Base-by-base conservation (phyloP, 2,797 vertebrate species). In the Sylvia borin region DNA sequence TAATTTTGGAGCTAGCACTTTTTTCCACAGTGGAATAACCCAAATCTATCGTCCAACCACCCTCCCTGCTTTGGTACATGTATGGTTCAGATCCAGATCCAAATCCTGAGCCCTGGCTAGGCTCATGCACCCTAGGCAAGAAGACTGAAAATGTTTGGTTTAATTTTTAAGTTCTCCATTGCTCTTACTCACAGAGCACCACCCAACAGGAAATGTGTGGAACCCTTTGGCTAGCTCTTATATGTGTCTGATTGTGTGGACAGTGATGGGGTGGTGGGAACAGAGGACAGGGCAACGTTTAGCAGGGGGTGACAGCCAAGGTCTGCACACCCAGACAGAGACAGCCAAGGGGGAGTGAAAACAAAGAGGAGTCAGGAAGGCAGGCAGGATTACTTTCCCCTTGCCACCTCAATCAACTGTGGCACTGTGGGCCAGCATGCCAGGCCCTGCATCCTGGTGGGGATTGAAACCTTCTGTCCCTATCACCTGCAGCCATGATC, bases 381-480 rank as follows among this genome's bases (percentile, higher is more conserved):
- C 31, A 87, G 26, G 20, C 31, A 67, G 45, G 26, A 80, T 45
- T 78, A 32, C 50, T 32, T 48, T 27, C 10, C 31, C n/a, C 22
- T 83, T 1, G 0, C 14, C n/a, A 34, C 16, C 6, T 73, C 53
- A 64, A 19, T 60, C 36, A 31, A 0, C 20, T 0, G 0, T 42
- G 34, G 29, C 45, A 71, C 57, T 14, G 5, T 2, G 15, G 65
- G 25, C 2, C 11, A 20, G 38, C 16, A 5, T 1, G 7, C 13
- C 61, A 61, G 61, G n/a, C 20, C 40, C 22, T 45, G n/a, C 29
- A 57, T 45, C 29, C 34, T 38, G 15, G 8, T 57, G 42, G 13
- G 38, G 17, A 47, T n/a, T 5, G 13, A 74, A 75, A 84, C 13
- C 19, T 51, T 72, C 58, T 45, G 58, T 36, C 22, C 45, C 25